These are phyloP conservation scores for Cuculus canorus DNA, from an alignment of 2,797 vertebrate genomes.

Conservation along the genomic window DNA sequence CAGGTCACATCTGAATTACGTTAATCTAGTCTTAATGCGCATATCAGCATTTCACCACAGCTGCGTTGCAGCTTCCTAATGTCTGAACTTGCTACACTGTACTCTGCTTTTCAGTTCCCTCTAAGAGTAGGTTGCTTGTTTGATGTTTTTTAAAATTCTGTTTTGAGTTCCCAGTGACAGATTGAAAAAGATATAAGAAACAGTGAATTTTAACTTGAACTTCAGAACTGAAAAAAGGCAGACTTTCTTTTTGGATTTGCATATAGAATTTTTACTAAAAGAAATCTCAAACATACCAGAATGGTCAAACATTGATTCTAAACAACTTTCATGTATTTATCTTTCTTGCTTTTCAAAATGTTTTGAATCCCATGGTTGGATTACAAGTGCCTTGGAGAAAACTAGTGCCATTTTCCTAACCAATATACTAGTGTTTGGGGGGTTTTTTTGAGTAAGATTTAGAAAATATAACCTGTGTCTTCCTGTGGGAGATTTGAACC, in stretches of 20 bases:
- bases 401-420: not conserved
- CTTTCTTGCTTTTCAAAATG: not conserved
- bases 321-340: not conserved
- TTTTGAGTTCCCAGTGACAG: not conserved
- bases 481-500: not conserved
- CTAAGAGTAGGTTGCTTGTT: not conserved
- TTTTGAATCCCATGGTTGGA: not conserved
- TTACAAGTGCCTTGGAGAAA: not conserved
- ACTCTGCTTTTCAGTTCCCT: not conserved
- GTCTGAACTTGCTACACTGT: not conserved
- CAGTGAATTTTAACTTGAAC: not conserved
- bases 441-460: not conserved
- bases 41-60: conserved; percentile 50
- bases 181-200: not conserved
- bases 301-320: not conserved
- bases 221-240: not conserved
- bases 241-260: not conserved
- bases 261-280: not conserved
- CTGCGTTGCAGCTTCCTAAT: conserved; percentile 19
- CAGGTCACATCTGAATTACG: conserved; percentile 8
- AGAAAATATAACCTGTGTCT: not conserved
- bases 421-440: not conserved
- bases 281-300: not conserved
- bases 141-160: not conserved
- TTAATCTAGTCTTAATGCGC: conserved; percentile 40